These are phyloP conservation scores for Chitala chitala DNA, from an alignment of 2,113 vertebrate genomes.

Conservation along the genomic window DNA sequence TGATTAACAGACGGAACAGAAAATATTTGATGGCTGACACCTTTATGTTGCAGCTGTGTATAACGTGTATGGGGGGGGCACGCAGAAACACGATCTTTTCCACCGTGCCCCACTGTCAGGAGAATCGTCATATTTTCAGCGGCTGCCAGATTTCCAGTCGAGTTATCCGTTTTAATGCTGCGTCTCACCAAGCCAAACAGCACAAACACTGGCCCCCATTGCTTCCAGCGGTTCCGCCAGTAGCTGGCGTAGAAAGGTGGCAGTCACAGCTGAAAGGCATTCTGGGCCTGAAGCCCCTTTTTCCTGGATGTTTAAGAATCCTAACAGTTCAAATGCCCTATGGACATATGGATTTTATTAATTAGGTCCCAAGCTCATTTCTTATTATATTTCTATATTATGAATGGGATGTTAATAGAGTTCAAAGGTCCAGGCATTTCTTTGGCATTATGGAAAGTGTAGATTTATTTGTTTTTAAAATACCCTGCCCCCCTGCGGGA, in stretches of 20 bases:
- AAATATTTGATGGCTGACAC: conserved; percentile 17
- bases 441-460: no score
- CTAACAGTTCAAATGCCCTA: conserved; percentile 23
- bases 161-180: conserved; percentile 16
- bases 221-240: conserved; percentile 1
- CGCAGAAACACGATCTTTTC: not conserved
- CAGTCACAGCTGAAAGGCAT: not conserved
- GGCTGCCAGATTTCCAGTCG: conserved; percentile 17
- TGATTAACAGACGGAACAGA: not conserved
- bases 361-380: conserved; percentile 3
- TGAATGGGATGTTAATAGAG: conserved; percentile 12
- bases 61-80: not conserved
- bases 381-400: conserved; percentile 1
- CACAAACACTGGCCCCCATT: conserved; percentile 12
- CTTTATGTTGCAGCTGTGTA: not conserved
- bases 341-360: conserved; percentile 23
- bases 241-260: not conserved
- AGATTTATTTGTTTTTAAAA: no score
- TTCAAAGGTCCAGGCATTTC: not conserved
- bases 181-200: conserved; percentile 7
- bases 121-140: not conserved
- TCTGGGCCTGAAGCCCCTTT: conserved; percentile 20
- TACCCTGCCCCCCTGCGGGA: no score
- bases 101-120: not conserved
- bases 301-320: conserved; percentile 28